Evolutionary conservation across 2,888 invertebrate genomes (phyloP), one percentile per base, ranked within the genome.

Genomic region (Empis livida): DNA sequence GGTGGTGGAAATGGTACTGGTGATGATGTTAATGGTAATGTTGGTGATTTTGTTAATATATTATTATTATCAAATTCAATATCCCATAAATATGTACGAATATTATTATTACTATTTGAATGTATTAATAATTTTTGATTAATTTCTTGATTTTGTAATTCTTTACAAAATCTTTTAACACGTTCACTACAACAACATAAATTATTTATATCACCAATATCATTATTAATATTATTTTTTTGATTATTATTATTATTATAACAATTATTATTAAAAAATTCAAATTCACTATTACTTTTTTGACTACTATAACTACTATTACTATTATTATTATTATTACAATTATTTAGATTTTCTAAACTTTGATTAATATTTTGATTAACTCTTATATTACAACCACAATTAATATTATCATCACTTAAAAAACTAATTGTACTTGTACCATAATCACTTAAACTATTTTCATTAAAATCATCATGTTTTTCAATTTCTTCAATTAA

Each of bases 361-460:
- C 16, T 38, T 14, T 38, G 10, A 38, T 38, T 38, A 15, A 9
- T 9, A 38, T 38, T 38, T n/a, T 23, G 14, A 23, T 23, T 23
- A 23, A 10, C 27, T 41, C n/a, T 14, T 20, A 14, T 11, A 23
- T 13, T 41, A 41, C 27, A 23, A 23, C 27, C 23, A 41, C 41
- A 41, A 41, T 41, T 41, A 41, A 41, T 23, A 41, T 41, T 41
- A 41, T 41, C 41, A 39, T 49, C 48, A 40, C 46, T 44, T 32
- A 53, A 37, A 51, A 44, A 52, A 46, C 50, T 50, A 32, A 50
- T 48, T 32, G 48, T 50, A 44, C 47, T 50, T 27, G 46, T 47
- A 42, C 42, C 43, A 17, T 45, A 42, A 44, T 51, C 50, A 47
- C 45, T 54, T 30, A 51, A 42, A 48, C 45, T 48, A 41, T 49